Evolutionary conservation across 2,797 vertebrate species (phyloP), one percentile per base, ranked within the genome.

Genomic region (Schizopygopsis malacanthus): DNA sequence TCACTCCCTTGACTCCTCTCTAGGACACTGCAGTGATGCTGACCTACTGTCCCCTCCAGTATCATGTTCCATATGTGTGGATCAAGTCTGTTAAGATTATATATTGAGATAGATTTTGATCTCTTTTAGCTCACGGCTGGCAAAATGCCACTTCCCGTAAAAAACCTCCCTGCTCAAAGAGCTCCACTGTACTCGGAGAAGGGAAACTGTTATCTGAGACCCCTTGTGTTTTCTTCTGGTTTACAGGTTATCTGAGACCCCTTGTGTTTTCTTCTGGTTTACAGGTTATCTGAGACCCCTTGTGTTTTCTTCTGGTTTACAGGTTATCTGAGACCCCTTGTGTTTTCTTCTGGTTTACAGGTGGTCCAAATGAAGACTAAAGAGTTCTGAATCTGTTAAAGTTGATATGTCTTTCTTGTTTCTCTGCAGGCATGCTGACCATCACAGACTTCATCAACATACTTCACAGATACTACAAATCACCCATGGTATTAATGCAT

Each of bases 361-460:
- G 8, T 82, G 37, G 5, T 82, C n/a, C 16, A 20, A 41, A 56
- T 56, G 67, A 41, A 81, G 50, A 47, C 43, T 28, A 18, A 28
- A 7, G 52, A 41, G 11, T 43, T 61, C 20, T 59, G 10, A 43
- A 43, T 43, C 43, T 43, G 2, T 43, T 43, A 43, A 43, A 22
- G 63, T 43, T 52, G n/a, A 7, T 65, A 69, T 75, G 25, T 61
- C 22, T 84, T 4, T 89, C 16, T 70, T 54, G 77, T 81, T 20
- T 45, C 85, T 33, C 54, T 89, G 25, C 92, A 99, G 97, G 98
- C 92, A 99, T 99, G 98, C 94, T 99, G 94, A 99, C 98, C 81
- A 99, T 99, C 95, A 99, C 98, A 94, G 98, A 99, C 94, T 99
- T 99, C 95, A 99, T 99, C 95, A 99, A 99, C 94, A 99, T 99